Evolutionary conservation across 2,888 invertebrate genomes (phyloP), one percentile per base, ranked within the genome.

Genomic region (Heliconius hortense): DNA sequence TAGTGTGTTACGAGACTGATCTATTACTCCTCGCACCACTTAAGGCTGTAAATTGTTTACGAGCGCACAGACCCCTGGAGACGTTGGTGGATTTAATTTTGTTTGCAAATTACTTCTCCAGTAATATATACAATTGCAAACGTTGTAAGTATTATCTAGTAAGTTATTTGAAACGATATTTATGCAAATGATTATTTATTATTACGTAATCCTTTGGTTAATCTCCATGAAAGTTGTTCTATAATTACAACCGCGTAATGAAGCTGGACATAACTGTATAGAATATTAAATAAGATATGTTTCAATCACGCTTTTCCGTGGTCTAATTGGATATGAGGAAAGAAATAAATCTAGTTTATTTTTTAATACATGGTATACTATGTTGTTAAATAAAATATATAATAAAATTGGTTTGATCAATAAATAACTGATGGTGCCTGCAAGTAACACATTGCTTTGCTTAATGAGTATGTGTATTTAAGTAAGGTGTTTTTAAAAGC

Each of bases 11-110:
- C 60, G 73, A 78, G 74, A 77, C 77, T 74, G 76, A 76, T 73
- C 77, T 78, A 76, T 77, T 77, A 77, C 74, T 77, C 70, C 73
- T 73, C 78, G 59, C 24, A 69, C 73, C 74, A 77, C 74, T 79
- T 75, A 69, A 78, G 73, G 71, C 74, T 74, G 67, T 73, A 43
- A 60, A 78, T 68, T 75, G 72, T 69, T 77, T 75, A 72, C 56
- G 63, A 72, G 56, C 39, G 35, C 64, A 66, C 63, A 74, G 18
- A 72, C 62, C 66, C 48, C 62, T 69, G 15, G 21, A 62, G 39
- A 74, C 63, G 31, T 53, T 73, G 24, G 59, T 71, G 26, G 71
- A 71, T 62, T 71, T 71, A 59, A 62, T 71, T 62, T 43, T 60
- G 39, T 60, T 60, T 28, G 60, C 62, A 26, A 39, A 18, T 60